Conservation (phyloP, 1,140 invertebrate genomes). For the Dysdera silvatica region DNA sequence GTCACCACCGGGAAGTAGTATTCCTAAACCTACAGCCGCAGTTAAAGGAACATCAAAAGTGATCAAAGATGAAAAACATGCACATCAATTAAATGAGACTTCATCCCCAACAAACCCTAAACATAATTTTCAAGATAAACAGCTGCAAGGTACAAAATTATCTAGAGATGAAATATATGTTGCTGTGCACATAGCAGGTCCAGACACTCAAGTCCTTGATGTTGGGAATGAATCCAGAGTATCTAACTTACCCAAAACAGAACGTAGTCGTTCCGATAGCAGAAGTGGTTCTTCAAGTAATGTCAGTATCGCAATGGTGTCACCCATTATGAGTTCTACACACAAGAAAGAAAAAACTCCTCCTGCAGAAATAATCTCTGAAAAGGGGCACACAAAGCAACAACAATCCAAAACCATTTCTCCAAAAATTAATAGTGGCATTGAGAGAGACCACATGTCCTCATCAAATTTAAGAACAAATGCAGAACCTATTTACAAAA, state of each 20-base stretch:
- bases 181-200: conserved; percentile 22
- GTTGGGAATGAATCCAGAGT: conserved; percentile 7
- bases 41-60: conserved; percentile 66
- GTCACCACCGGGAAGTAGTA: conserved; percentile 53
- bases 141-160: conserved; percentile 12
- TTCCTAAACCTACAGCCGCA: conserved; percentile 80
- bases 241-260: conserved; percentile 13
- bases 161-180: conserved; percentile 28
- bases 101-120: conserved; percentile 14
- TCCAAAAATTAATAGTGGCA: conserved; percentile 9
- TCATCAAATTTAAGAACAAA: conserved; percentile 9
- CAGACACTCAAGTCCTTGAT: conserved; percentile 19
- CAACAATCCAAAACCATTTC: not conserved
- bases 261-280: conserved; percentile 16
- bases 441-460: no score
- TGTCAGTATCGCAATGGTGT: conserved; percentile 57
- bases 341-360: conserved; percentile 19
- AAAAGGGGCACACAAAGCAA: conserved; percentile 13
- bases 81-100: not conserved
- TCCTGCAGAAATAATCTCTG: not conserved
- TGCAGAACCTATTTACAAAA: conserved; percentile 19
- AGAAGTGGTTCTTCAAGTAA: conserved; percentile 15
- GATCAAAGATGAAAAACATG: conserved; percentile 25
- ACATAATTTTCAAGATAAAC: conserved; percentile 1
- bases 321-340: conserved; percentile 55